These are phyloP conservation scores for Trialeurodes vaporariorum DNA, from an alignment of 1,140 invertebrate species.

Conservation along the genomic window DNA sequence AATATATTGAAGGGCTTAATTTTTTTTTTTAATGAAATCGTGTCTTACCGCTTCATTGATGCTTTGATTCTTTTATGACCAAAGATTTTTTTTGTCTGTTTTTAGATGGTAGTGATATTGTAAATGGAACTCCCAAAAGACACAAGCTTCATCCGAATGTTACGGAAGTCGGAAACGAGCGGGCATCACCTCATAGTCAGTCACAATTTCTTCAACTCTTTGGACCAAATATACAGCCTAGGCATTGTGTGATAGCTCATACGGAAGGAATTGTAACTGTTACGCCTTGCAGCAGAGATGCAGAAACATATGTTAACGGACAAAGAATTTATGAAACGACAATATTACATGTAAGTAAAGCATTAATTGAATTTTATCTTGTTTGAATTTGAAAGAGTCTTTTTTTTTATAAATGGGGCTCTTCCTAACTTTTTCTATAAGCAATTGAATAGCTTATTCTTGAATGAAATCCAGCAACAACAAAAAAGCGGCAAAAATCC, in stretches of 20 bases:
- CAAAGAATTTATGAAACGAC: slow-evolving; percentile 86
- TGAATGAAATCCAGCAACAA: too few relatives aligned
- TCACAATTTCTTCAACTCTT: slow-evolving; percentile 36
- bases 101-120: slow-evolving; percentile 48
- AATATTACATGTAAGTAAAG: slow-evolving; percentile 66
- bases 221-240: slow-evolving; percentile 49
- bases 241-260: slow-evolving; percentile 87
- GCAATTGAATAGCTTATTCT: too few relatives aligned
- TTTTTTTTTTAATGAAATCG: too few relatives aligned
- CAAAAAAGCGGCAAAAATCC: too few relatives aligned
- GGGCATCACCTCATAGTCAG: slow-evolving; percentile 34
- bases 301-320: slow-evolving; percentile 87
- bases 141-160: slow-evolving; percentile 54
- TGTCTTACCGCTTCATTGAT: neutral
- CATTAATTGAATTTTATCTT: slow-evolving; percentile 1
- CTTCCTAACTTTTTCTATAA: too few relatives aligned
- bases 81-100: slow-evolving; percentile 17
- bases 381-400: too few relatives aligned
- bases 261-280: slow-evolving; percentile 84
- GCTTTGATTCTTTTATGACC: neutral
- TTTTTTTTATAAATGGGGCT: too few relatives aligned
- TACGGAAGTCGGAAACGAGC: slow-evolving; percentile 58
- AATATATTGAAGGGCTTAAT: too few relatives aligned
- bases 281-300: slow-evolving; percentile 83
- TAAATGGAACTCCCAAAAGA: slow-evolving; percentile 40